These are phyloP conservation scores for Ctenoplectra terminalis DNA, from an alignment of 1,140 invertebrate species.

Conservation along the genomic window DNA sequence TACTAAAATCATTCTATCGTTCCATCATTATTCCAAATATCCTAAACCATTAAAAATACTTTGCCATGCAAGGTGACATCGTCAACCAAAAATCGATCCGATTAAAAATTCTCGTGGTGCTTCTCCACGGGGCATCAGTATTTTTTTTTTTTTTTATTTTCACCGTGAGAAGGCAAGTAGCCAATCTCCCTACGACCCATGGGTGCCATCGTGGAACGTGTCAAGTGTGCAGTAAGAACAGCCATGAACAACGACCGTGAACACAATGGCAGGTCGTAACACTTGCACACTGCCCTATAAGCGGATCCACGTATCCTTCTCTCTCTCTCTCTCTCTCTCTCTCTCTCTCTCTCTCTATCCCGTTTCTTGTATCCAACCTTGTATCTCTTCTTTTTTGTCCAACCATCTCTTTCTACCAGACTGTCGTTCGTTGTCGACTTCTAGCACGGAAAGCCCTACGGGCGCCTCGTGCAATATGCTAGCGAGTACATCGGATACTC, in stretches of 20 bases:
- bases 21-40: too few species aligned
- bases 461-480: conserved; percentile 79
- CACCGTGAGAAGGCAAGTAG: conserved; percentile 45
- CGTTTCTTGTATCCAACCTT: background rate
- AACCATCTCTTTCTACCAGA: background rate
- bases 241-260: conserved; percentile 56
- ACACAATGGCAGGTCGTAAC: conserved; percentile 72
- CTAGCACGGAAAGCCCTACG: conserved; percentile 76
- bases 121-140: background rate
- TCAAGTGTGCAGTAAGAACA: conserved; percentile 57
- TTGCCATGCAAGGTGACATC: too few species aligned
- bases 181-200: conserved; percentile 41
- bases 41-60: too few species aligned
- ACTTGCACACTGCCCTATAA: conserved; percentile 67
- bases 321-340: conserved; percentile 5
- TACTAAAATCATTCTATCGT: too few species aligned
- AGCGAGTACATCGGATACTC: conserved; percentile 74
- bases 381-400: background rate
- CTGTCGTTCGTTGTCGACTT: conserved; percentile 64
- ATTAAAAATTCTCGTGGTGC: background rate
- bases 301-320: conserved; percentile 20
- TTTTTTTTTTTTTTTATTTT: background rate
- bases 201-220: conserved; percentile 62
- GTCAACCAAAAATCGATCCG: background rate
- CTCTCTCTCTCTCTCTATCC: background rate